Conservation (phyloP, 2,113 vertebrate species). For the Rattus rattus region DNA sequence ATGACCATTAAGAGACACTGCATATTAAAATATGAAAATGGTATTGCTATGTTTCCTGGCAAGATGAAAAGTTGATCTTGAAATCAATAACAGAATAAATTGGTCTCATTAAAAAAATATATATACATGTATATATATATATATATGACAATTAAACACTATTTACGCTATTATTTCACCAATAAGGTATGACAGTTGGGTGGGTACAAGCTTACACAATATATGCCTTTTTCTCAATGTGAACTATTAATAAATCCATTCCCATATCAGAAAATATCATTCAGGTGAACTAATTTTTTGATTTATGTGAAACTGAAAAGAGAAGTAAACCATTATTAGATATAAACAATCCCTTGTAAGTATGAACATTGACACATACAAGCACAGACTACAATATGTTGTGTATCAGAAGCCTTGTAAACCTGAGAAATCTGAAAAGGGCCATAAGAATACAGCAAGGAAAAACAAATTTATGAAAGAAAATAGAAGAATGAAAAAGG, state of each 20-base stretch:
- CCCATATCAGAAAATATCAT: background rate
- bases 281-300: background rate
- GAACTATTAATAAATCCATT: background rate
- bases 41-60: background rate
- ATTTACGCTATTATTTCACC: background rate
- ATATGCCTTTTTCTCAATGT: background rate
- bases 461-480: background rate
- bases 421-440: background rate
- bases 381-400: background rate
- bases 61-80: background rate
- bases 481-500: background rate
- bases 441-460: background rate
- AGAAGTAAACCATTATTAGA: background rate
- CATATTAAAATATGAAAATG: background rate
- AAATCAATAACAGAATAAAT: background rate
- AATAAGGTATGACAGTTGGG: background rate
- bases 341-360: background rate
- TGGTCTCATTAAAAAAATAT: background rate
- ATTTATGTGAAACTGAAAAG: background rate
- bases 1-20: background rate
- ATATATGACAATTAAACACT: background rate
- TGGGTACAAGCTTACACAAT: background rate
- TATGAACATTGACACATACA: background rate
- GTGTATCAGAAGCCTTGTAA: background rate
- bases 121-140: too few relatives aligned